These are phyloP conservation scores for Coregonus suidteri DNA, from an alignment of 2,797 vertebrate genomes.

Conservation along the genomic window DNA sequence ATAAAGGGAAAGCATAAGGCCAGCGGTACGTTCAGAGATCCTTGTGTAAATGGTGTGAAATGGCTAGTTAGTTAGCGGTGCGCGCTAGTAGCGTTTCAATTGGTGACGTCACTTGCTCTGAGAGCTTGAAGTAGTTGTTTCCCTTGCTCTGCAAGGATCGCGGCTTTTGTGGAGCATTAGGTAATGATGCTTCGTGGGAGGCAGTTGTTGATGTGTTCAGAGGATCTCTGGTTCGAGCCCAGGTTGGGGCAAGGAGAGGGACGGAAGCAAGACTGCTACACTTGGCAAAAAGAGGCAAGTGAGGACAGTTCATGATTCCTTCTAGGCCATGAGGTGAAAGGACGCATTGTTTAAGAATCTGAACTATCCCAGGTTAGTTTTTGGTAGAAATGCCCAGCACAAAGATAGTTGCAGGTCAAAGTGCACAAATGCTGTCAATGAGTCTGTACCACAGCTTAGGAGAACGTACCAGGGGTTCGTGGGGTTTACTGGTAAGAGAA, in stretches of 20 bases:
- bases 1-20: neutral
- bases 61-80: too few species aligned
- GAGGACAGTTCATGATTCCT: neutral
- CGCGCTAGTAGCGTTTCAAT: too few species aligned
- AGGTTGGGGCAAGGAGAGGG: too few species aligned
- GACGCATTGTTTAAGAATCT: neutral
- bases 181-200: too few species aligned
- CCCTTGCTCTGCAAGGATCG: too few species aligned
- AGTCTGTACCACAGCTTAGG: conserved; percentile 18
- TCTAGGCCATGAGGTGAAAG: neutral
- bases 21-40: neutral
- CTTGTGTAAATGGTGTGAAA: neutral
- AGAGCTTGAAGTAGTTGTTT: too few species aligned
- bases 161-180: too few species aligned
- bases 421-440: conserved; percentile 18
- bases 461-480: neutral
- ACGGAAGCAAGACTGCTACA: neutral
- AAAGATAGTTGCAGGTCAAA: neutral
- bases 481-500: conserved; percentile 1
- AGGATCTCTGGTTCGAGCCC: too few species aligned
- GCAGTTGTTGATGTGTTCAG: too few species aligned
- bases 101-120: too few species aligned
- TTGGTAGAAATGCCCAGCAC: neutral
- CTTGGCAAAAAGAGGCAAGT: neutral
- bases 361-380: conserved; percentile 1